Percentiles rank a stretch among this genome's conserved stretches.
These are phyloP conservation scores for Epirrhoe tristata DNA, from an alignment of 2,888 invertebrate genomes.

Conservation along the genomic window DNA sequence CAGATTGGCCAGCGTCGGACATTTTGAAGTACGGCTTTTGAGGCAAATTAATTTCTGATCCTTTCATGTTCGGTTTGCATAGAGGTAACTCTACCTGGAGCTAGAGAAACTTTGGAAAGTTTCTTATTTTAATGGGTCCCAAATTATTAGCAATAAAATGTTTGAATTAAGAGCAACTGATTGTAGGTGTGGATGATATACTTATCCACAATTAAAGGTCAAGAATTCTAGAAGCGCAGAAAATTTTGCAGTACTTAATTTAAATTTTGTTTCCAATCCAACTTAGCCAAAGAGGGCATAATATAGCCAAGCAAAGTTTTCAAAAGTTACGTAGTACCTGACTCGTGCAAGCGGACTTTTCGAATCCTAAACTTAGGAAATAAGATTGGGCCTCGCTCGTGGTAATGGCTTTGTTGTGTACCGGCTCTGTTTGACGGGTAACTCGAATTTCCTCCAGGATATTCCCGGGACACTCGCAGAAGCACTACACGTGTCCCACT, in stretches of 20 bases:
- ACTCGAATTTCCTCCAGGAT: conserved; percentile 64
- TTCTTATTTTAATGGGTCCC: background rate
- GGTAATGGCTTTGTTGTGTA: conserved; percentile 80
- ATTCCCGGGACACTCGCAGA: conserved; percentile 62
- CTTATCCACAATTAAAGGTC: background rate
- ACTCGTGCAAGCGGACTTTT: conserved; percentile 56
- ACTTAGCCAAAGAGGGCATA: conserved; percentile 12
- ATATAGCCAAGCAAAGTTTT: conserved; percentile 24
- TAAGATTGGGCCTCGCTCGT: conserved; percentile 66
- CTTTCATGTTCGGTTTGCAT: conserved; percentile 9
- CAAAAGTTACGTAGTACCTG: conserved; percentile 31
- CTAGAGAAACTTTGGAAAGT: no score
- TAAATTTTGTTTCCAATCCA: conserved; percentile 12
- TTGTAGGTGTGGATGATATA: background rate
- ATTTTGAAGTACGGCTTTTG: conserved; percentile 18
- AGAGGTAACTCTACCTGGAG: conserved; percentile 9
- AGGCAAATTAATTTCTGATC: conserved; percentile 21
- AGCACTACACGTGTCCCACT: conserved; percentile 60
- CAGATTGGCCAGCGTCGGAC: conserved; percentile 19
- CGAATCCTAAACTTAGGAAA: conserved; percentile 67
- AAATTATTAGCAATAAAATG: background rate
- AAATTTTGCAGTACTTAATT: background rate
- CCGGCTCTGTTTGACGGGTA: conserved; percentile 66
- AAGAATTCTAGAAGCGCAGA: background rate
- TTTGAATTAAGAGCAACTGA: background rate